Evolutionary conservation across 1,140 invertebrate species (phyloP).

Genomic region (Lasioglossum baleicum): DNA sequence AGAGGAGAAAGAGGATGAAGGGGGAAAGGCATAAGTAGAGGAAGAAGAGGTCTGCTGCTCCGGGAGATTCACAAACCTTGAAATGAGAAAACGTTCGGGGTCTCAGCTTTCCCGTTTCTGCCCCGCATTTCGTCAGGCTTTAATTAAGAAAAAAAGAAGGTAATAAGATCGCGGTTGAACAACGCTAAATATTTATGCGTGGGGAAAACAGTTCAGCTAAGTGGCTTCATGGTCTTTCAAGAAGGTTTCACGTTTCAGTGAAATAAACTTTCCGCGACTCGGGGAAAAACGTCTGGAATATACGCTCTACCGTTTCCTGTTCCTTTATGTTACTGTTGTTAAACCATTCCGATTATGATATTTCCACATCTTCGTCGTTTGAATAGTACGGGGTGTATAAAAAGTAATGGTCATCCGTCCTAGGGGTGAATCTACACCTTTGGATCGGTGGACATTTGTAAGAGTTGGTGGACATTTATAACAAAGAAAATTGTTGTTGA

Average conservation of each 20-base stretch:
- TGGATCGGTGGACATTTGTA: too few relatives aligned
- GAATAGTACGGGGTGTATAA: too few relatives aligned
- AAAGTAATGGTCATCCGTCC: too few relatives aligned
- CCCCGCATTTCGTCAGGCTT: constrained; percentile 24
- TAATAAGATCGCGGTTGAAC: constrained; percentile 1
- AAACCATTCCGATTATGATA: too few relatives aligned
- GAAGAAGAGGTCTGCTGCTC: constrained; percentile 46
- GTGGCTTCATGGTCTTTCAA: background rate
- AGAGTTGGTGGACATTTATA: too few relatives aligned
- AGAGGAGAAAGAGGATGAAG: background rate
- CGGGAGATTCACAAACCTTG: constrained; percentile 48
- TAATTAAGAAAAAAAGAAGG: constrained; percentile 43
- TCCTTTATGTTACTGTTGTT: too few relatives aligned
- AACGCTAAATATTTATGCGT: constrained; percentile 28
- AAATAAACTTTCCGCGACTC: background rate
- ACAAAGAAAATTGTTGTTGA: too few relatives aligned
- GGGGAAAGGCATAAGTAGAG: constrained; percentile 33
- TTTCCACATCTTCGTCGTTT: too few relatives aligned
- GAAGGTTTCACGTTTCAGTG: background rate
- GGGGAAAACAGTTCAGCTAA: background rate
- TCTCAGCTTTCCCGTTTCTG: constrained; percentile 24
- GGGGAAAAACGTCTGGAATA: too few relatives aligned
- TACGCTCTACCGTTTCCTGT: too few relatives aligned
- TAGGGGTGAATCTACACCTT: too few relatives aligned
- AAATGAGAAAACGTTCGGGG: constrained; percentile 41